These are phyloP conservation scores for Lipophrys pholis DNA, from an alignment of 2,113 vertebrate species.

Conservation along the genomic window DNA sequence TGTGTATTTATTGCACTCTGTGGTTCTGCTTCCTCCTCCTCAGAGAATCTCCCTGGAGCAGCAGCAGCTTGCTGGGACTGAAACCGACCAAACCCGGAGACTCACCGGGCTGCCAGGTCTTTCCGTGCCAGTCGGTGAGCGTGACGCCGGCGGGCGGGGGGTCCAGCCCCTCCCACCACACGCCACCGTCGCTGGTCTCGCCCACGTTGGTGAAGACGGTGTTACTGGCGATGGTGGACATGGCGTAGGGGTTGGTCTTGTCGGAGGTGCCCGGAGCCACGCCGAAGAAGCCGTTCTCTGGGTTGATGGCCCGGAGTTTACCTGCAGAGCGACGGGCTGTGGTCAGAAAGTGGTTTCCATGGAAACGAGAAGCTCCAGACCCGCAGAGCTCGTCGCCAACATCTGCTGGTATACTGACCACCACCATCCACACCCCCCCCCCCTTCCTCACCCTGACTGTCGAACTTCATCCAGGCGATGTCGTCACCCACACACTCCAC, in stretches of 20 bases:
- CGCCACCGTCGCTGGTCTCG: conserved; percentile 92
- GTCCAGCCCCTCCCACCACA: conserved; percentile 96
- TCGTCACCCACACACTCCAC: conserved; percentile 96
- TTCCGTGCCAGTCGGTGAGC: conserved; percentile 93
- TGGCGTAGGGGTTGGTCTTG: conserved; percentile 97
- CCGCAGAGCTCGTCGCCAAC: no score
- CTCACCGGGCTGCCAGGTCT: conserved; percentile 86
- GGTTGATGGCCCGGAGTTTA: conserved; percentile 97
- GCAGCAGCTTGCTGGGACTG: no score
- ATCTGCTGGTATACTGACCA: no score
- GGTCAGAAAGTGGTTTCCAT: not conserved
- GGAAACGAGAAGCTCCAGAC: no score
- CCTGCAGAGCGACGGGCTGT: conserved; percentile 77
- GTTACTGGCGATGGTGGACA: conserved; percentile 91
- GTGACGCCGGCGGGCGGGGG: conserved; percentile 80
- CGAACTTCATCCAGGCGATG: conserved; percentile 99
- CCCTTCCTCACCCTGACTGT: conserved; percentile 88
- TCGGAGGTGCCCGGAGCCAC: conserved; percentile 95
- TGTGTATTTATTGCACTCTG: no score
- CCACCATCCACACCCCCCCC: no score
- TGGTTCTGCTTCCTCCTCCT: no score
- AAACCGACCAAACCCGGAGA: no score
- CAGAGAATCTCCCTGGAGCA: no score
- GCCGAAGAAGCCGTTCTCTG: conserved; percentile 98
- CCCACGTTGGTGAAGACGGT: conserved; percentile 97